Evolutionary conservation across 2,113 vertebrate species (phyloP), one percentile per base, ranked within the genome.

Genomic region (Ammodytes dubius): DNA sequence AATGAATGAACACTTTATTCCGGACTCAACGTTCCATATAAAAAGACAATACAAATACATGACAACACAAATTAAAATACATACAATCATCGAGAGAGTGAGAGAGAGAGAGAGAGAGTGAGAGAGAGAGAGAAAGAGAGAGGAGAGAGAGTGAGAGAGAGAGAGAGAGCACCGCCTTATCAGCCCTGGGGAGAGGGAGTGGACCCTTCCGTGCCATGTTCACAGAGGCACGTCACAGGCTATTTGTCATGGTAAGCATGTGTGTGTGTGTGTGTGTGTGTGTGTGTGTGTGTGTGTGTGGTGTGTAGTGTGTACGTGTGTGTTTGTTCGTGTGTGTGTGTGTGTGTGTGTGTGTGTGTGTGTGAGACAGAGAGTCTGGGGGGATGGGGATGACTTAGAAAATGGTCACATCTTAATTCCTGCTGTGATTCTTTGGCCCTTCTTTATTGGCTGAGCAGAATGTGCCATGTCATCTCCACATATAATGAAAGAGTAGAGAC

Each of bases 171-270:
- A 6, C 76, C 61, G 79, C 78, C 71, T 64, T 49, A 58, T 82
- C 87, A 59, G 85, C 81, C 83, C 78, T 60, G 56, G 70, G 85
- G 84, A 88, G 73, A 69, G 72, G 87, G 86, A 85, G 82, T 65
- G 87, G 88, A 88, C 83, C 89, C 86, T 95, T 95, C 53, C 93
- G 92, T 95, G 94, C 91, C 88, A 88, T 83, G 88, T 88, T 91
- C 92, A 83, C 84, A 79, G 81, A 92, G 92, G 66, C 92, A 92
- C 35, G 93, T 95, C 93, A 94, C 87, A 93, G 90, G 74, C 89
- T 82, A 94, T 95, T 92, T 94, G 91, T 95, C 94, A 95, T 78
- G 46, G 84, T 83, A 66, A 35, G 86, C 66, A 70, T 84, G 84
- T 79, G 77, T 83, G 65, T 79, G 71, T 83, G 74, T 64, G 71